A percentile compares a stretch with the other conserved stretches of the same genome.
phyloP scores from a whole-genome alignment of 1,140 invertebrate genomes.

The Propsilocerus akamusi region DNA sequence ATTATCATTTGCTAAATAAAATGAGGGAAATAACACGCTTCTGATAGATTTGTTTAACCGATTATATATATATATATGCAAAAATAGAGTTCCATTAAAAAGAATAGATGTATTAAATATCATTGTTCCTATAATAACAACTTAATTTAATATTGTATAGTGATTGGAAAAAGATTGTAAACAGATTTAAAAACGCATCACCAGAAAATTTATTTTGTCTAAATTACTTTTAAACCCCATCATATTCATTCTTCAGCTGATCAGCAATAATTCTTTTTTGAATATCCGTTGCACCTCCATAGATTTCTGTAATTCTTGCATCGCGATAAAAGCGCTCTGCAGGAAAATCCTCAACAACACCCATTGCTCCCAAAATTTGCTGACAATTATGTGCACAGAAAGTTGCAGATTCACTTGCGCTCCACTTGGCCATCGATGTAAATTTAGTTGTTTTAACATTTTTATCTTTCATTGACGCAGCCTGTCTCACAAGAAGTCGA shows the following conservation, averaged over 20 bases:
- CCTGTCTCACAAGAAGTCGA: constrained; percentile 63
- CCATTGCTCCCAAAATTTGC: constrained; percentile 74
- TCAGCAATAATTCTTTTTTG: constrained; percentile 72
- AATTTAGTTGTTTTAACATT: constrained; percentile 29
- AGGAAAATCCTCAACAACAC: constrained; percentile 70
- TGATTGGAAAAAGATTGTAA: no score
- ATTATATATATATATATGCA: no score
- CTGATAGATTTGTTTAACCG: no score
- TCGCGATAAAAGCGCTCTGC: constrained; percentile 80
- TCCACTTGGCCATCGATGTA: constrained; percentile 81
- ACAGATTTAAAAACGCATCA: no score
- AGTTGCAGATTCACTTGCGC: constrained; percentile 67
- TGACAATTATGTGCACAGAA: constrained; percentile 67
- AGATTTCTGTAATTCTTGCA: constrained; percentile 69
- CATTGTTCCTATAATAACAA: no score
- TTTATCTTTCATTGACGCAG: constrained; percentile 48
- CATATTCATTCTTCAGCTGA: constrained; percentile 7
- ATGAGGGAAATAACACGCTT: no score
- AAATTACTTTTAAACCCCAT: no score
- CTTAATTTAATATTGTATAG: no score
- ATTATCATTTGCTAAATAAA: no score
- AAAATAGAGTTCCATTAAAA: no score
- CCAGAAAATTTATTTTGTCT: no score
- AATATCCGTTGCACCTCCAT: constrained; percentile 82
- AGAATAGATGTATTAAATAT: no score